Percentiles rank a stretch among this genome's conserved stretches.
phyloP scores from a whole-genome alignment of 2,888 invertebrate species.

The Himalopsyche tibetana region DNA sequence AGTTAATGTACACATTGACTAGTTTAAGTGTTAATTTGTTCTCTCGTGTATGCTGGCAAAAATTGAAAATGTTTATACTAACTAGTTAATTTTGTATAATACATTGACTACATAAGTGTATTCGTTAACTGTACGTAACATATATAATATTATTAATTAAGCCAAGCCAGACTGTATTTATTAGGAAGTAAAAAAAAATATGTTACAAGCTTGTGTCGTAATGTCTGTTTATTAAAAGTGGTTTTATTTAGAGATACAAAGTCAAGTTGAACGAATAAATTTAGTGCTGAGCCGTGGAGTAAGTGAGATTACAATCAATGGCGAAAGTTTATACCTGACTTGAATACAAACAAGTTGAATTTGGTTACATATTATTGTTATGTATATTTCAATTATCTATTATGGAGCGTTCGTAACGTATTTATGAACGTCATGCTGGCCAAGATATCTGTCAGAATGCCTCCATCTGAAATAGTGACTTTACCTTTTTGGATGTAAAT shows the following conservation, averaged over 20 bases:
- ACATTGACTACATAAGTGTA: no score
- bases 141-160: no score
- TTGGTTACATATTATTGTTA: conserved; percentile 5
- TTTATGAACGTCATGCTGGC: neutral
- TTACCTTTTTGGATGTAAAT: neutral
- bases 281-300: neutral
- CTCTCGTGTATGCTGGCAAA: no score
- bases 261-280: conserved; percentile 24
- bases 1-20: no score
- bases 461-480: neutral
- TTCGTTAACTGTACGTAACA: no score
- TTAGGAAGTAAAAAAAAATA: no score
- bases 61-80: no score
- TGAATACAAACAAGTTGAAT: neutral
- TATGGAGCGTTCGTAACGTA: neutral
- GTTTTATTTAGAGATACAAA: conserved; percentile 13
- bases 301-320: neutral
- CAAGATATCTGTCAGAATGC: neutral
- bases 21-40: no score
- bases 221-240: neutral
- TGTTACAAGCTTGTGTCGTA: neutral
- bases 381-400: neutral
- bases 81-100: no score
- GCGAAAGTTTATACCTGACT: neutral
- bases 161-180: no score